Percentiles rank a stretch among this genome's conserved stretches.
These are phyloP conservation scores for Acanthosoma haemorrhoidale DNA, from an alignment of 2,888 invertebrate species.

Conservation along the genomic window DNA sequence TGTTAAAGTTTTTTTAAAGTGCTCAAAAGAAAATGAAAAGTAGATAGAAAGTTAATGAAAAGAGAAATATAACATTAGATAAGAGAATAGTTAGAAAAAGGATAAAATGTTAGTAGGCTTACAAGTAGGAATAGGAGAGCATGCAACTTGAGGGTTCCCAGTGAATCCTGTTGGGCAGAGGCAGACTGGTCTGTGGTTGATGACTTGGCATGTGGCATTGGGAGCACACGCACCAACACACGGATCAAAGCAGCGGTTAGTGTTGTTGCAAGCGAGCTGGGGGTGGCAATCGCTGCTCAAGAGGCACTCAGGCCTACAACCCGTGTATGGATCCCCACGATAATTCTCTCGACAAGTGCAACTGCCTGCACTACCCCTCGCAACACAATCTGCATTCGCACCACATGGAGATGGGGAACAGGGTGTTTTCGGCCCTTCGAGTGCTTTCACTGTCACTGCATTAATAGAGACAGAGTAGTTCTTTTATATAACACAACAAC, in stretches of 20 bases:
- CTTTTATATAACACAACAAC: too few relatives aligned
- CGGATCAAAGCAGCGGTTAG: constrained; percentile 57
- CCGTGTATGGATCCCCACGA: constrained; percentile 54
- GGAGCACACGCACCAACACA: constrained; percentile 46
- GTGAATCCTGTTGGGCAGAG: constrained; percentile 58
- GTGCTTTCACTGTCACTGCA: neutral
- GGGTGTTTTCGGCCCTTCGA: constrained; percentile 28
- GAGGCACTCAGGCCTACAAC: constrained; percentile 64
- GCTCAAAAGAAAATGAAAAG: neutral
- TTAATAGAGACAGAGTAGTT: too few relatives aligned
- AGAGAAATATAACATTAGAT: neutral
- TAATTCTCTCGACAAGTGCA: constrained; percentile 59
- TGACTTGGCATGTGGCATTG: constrained; percentile 64
- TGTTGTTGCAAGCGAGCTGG: constrained; percentile 59
- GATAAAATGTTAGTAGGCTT: constrained; percentile 39
- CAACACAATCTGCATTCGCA: constrained; percentile 46
- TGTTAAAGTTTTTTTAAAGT: too few relatives aligned
- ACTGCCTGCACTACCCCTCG: constrained; percentile 46
- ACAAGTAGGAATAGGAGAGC: constrained; percentile 44
- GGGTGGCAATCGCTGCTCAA: constrained; percentile 66
- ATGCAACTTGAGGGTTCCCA: constrained; percentile 60
- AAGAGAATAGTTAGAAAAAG: neutral
- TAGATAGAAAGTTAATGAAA: neutral
- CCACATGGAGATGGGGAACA: constrained; percentile 46
- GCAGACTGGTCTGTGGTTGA: constrained; percentile 75